Conservation (phyloP, 2,797 vertebrate genomes). For the Falco rusticolus region DNA sequence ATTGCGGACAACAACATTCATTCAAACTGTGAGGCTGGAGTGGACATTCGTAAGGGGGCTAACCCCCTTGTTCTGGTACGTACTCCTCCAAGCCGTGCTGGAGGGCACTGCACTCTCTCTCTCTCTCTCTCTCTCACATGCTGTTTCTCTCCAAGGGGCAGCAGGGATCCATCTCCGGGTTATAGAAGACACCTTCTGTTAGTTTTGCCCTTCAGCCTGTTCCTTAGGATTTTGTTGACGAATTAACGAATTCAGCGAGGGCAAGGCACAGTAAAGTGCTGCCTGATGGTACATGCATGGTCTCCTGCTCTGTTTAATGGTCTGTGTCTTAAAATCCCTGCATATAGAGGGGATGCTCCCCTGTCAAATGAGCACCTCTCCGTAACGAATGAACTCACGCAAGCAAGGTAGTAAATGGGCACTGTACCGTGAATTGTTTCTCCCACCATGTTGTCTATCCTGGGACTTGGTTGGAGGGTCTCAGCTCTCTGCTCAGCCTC, state of each 20-base stretch:
- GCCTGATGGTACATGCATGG: rapidly evolving
- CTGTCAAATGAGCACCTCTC: not conserved
- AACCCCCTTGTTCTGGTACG: constrained; percentile 86
- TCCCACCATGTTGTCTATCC: not conserved
- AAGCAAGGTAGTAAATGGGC: no score
- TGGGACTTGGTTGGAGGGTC: no score
- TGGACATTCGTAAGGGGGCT: constrained; percentile 89
- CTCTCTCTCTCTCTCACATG: not conserved
- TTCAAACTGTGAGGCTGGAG: constrained; percentile 86
- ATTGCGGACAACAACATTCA: constrained; percentile 90
- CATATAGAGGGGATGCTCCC: not conserved
- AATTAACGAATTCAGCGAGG: not conserved
- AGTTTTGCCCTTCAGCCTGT: not conserved
- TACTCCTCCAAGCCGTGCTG: not conserved
- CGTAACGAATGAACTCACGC: not conserved
- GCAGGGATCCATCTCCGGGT: not conserved
- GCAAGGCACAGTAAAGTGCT: not conserved
- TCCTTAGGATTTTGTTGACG: not conserved
- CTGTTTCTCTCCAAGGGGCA: not conserved
- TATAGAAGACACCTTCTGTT: no score
- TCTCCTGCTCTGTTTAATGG: not conserved
- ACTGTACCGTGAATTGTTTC: not conserved
- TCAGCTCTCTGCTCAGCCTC: not conserved
- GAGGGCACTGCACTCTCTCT: rapidly evolving
- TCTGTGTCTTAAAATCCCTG: not conserved